A percentile compares a stretch with the other conserved stretches of the same genome.
Evolutionary conservation across 2,113 vertebrate genomes (phyloP).

Genomic region (Narcine bancroftii): DNA sequence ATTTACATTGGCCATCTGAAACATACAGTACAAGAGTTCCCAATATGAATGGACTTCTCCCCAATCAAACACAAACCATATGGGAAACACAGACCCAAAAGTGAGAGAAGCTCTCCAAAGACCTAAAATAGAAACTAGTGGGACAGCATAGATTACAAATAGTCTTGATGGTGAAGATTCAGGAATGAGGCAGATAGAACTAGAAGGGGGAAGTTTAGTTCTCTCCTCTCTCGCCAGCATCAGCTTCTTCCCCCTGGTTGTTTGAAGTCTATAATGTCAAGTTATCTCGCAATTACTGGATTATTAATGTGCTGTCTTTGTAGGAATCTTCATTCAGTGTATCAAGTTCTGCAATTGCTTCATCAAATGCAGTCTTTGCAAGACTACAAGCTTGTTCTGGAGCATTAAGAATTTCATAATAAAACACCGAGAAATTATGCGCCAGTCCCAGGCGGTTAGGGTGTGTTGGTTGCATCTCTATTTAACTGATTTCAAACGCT

Average conservation of each 20-base stretch:
- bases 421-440: constrained; percentile 96
- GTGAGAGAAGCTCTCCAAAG: constrained; percentile 76
- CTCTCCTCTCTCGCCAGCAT: constrained; percentile 65
- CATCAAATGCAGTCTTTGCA: constrained; percentile 89
- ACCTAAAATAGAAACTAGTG: constrained; percentile 78
- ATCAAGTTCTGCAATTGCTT: constrained; percentile 92
- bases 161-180: constrained; percentile 72
- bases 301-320: constrained; percentile 99
- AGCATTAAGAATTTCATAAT: constrained; percentile 87
- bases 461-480: constrained; percentile 82
- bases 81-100: constrained; percentile 81
- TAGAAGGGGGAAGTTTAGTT: constrained; percentile 67
- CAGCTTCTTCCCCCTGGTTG: constrained; percentile 71
- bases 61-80: constrained; percentile 74
- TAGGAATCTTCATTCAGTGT: constrained; percentile 92
- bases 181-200: constrained; percentile 70
- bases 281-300: constrained; percentile 99
- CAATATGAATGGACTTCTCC: constrained; percentile 74
- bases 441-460: constrained; percentile 94
- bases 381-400: constrained; percentile 81
- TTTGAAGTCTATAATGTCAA: constrained; percentile 84
- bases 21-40: constrained; percentile 60
- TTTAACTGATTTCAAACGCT: constrained; percentile 83
- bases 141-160: constrained; percentile 77
- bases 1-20: constrained; percentile 62